phyloP scores from a whole-genome alignment of 1,140 invertebrate genomes.

The Drosophila arizonae region DNA sequence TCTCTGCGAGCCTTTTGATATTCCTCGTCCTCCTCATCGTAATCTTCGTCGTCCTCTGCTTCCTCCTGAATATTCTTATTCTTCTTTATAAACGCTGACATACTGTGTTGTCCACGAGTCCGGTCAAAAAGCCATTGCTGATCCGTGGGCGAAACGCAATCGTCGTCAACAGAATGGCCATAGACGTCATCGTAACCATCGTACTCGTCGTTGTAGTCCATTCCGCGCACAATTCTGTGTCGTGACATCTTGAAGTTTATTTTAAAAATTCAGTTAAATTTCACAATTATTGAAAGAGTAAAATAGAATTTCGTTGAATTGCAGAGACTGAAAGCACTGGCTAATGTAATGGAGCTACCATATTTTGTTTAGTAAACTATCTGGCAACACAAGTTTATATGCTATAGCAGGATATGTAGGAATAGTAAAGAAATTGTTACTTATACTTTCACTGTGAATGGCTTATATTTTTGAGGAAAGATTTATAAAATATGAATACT shows the following conservation, averaged over 20 bases:
- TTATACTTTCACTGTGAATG: no score
- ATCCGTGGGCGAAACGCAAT: slow-evolving; percentile 93
- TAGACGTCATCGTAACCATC: slow-evolving; percentile 96
- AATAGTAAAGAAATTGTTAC: no score
- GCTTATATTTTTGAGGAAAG: no score
- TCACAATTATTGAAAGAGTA: slow-evolving; percentile 57
- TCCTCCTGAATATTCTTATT: slow-evolving; percentile 90
- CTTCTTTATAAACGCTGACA: slow-evolving; percentile 88
- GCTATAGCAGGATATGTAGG: no score
- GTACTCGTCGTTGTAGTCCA: slow-evolving; percentile 92
- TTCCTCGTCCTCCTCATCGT: slow-evolving; percentile 65
- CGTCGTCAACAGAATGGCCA: slow-evolving; percentile 92
- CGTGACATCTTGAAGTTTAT: slow-evolving; percentile 86
- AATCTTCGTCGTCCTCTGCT: slow-evolving; percentile 84
- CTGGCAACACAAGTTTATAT: background rate
- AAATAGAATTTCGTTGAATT: slow-evolving; percentile 47
- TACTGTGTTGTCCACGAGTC: slow-evolving; percentile 86
- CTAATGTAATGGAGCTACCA: slow-evolving; percentile 5
- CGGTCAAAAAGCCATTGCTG: slow-evolving; percentile 94
- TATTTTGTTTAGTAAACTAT: background rate
- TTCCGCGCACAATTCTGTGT: slow-evolving; percentile 89
- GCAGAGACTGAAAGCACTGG: slow-evolving; percentile 37
- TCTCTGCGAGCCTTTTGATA: slow-evolving; percentile 68
- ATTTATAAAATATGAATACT: no score
- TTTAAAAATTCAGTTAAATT: slow-evolving; percentile 29